Evolutionary conservation across 2,888 invertebrate genomes (phyloP).

Genomic region (Tetramorium bicarinatum): DNA sequence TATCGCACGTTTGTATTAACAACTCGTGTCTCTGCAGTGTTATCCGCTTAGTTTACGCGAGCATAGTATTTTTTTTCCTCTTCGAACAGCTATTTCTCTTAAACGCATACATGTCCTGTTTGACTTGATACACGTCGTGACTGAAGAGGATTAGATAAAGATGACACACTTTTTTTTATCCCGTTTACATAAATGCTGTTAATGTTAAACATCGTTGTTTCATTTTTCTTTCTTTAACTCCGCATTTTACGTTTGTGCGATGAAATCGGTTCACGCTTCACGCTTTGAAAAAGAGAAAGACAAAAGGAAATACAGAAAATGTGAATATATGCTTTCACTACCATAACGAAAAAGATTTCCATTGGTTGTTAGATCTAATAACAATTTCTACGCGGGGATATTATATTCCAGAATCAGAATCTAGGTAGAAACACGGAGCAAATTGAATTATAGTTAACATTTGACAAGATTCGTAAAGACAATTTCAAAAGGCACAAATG

Average conservation of each 20-base stretch:
- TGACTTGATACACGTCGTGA: neutral
- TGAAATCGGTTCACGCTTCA: neutral
- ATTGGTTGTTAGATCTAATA: neutral
- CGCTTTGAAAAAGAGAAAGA: neutral
- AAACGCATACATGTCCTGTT: neutral
- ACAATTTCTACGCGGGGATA: neutral
- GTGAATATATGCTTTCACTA: neutral
- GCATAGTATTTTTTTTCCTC: neutral
- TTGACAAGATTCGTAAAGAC: neutral
- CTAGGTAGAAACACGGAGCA: neutral
- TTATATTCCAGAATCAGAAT: conserved; percentile 8
- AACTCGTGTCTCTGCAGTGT: neutral
- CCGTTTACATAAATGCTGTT: neutral
- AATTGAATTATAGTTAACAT: neutral
- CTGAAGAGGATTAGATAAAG: conserved; percentile 25
- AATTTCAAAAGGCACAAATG: neutral
- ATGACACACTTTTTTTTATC: conserved; percentile 12
- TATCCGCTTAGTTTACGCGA: neutral
- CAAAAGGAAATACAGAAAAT: neutral
- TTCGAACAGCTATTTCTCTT: conserved; percentile 1
- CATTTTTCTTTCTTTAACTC: neutral
- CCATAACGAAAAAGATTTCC: neutral
- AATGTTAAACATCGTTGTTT: conserved; percentile 2
- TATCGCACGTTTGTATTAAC: conserved; percentile 29
- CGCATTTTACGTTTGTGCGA: neutral